Evolutionary conservation across 1,140 invertebrate genomes (phyloP).

Genomic region (Tachypleus tridentatus): DNA sequence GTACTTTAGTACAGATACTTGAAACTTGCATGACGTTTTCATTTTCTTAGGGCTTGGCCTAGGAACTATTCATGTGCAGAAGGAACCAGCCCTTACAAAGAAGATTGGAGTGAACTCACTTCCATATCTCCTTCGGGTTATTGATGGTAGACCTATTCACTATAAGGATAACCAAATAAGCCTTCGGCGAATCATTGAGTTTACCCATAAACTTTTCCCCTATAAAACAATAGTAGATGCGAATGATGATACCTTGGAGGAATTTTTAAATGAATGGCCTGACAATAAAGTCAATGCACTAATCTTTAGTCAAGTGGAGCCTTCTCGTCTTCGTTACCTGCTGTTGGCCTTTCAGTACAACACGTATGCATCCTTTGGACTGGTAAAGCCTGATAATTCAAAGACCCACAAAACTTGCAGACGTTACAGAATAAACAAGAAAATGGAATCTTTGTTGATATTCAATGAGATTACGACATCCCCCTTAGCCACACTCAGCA

Average conservation of each 20-base stretch:
- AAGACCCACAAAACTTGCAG: conserved; percentile 20
- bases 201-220: conserved; percentile 69
- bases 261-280: conserved; percentile 71
- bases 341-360: conserved; percentile 75
- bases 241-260: conserved; percentile 55
- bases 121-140: conserved; percentile 64
- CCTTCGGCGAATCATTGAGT: conserved; percentile 67
- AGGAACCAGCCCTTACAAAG: conserved; percentile 57
- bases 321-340: conserved; percentile 67
- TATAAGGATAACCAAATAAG: conserved; percentile 65
- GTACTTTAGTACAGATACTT: too few species aligned
- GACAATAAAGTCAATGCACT: conserved; percentile 83
- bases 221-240: conserved; percentile 59
- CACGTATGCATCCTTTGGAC: conserved; percentile 78
- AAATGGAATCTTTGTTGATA: conserved; percentile 71
- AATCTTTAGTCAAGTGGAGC: conserved; percentile 65
- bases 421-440: conserved; percentile 54
- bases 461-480: conserved; percentile 76
- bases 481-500: conserved; percentile 70
- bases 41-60: conserved; percentile 32
- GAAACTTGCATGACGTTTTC: too few species aligned
- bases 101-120: conserved; percentile 63
- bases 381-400: conserved; percentile 33
- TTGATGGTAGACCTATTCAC: conserved; percentile 64
- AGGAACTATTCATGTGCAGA: conserved; percentile 69